Percentiles rank a stretch among this genome's conserved stretches.
Conservation (phyloP, 2,797 vertebrate species). For the Pipistrellus kuhlii region DNA sequence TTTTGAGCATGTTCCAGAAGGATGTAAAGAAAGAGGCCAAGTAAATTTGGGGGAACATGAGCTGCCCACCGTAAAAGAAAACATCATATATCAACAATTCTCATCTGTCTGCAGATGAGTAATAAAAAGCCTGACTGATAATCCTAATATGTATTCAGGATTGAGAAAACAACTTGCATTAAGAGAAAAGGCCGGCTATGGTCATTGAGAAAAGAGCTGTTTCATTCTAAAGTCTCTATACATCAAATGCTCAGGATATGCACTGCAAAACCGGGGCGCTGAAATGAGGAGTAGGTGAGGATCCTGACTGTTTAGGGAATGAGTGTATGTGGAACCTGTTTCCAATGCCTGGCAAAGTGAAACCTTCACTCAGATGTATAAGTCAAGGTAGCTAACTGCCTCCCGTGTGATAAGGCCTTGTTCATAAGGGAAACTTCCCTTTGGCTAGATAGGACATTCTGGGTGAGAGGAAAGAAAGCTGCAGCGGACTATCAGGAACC, state of each 20-base stretch:
- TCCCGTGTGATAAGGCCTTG: fast-evolving
- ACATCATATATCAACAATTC: neutral
- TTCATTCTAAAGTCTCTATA: neutral
- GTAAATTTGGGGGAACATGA: neutral
- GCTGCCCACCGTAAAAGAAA: neutral
- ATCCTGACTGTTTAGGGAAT: neutral
- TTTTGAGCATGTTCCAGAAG: neutral
- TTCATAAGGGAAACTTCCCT: neutral
- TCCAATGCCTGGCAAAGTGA: neutral
- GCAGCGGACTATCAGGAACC: neutral
- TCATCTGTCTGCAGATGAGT: neutral
- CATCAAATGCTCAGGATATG: neutral
- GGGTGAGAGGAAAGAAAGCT: neutral
- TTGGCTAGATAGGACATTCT: neutral
- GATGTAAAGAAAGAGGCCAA: neutral
- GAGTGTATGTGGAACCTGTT: neutral
- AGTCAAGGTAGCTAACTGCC: neutral
- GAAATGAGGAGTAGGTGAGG: neutral
- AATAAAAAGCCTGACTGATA: neutral
- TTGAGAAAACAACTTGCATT: neutral
- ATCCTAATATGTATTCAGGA: neutral
- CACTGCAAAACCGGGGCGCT: neutral
- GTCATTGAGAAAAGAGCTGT: neutral
- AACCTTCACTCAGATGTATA: neutral
- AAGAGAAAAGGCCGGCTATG: neutral